Evolutionary conservation across 1,140 invertebrate genomes (phyloP).

Genomic region (Polypedilum pembai): DNA sequence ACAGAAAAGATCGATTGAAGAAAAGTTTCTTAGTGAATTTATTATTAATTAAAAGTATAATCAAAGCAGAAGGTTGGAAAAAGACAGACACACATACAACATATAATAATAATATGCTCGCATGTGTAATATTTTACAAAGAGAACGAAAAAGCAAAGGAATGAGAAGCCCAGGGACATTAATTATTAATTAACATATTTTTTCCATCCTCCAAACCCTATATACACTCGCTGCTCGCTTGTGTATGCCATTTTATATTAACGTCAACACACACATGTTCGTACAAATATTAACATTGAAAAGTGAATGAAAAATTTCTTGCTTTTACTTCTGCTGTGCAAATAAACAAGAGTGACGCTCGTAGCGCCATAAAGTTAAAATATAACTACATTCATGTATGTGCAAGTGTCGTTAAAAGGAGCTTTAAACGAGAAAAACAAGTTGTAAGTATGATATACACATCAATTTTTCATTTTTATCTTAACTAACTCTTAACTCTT

Average conservation of each 20-base stretch:
- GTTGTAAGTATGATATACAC: conserved; percentile 1
- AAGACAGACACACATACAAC: background rate
- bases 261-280: background rate
- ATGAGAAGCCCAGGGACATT: conserved; percentile 20
- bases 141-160: background rate
- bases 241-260: background rate
- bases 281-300: too few species aligned
- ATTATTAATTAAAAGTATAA: too few species aligned
- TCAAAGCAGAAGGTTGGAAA: too few species aligned
- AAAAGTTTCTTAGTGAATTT: too few species aligned
- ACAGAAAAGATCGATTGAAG: too few species aligned
- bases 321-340: too few species aligned
- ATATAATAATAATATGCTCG: background rate
- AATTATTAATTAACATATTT: conserved; percentile 20
- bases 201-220: background rate
- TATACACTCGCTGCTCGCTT: background rate
- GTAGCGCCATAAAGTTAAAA: too few species aligned
- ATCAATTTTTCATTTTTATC: conserved; percentile 3
- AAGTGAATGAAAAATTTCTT: too few species aligned
- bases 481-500: too few species aligned
- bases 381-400: background rate
- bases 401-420: background rate
- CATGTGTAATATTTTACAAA: background rate
- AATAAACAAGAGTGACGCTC: too few species aligned
- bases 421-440: conserved; percentile 11